Percentiles rank a stretch among this genome's conserved stretches.
Conservation (phyloP, 2,113 vertebrate species). For the Hippocampus guttulatus region DNA sequence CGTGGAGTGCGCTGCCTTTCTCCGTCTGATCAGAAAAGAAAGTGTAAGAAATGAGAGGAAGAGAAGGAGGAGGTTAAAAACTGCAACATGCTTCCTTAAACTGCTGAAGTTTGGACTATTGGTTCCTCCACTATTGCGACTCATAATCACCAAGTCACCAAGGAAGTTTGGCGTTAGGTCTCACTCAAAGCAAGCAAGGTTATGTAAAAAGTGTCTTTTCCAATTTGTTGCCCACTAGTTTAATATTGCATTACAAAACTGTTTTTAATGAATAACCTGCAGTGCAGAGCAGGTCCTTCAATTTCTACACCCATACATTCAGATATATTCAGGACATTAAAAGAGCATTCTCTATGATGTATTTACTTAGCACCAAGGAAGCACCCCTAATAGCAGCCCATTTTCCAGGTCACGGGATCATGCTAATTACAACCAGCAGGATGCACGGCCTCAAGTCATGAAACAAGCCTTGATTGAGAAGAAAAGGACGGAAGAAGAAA, state of each 20-base stretch:
- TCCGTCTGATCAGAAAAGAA: constrained; percentile 79
- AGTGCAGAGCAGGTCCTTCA: neutral
- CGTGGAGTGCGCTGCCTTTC: constrained; percentile 97
- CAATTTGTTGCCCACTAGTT: neutral
- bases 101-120: neutral
- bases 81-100: neutral
- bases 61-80: neutral
- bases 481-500: constrained; percentile 28
- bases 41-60: neutral
- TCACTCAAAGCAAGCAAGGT: neutral
- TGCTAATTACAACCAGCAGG: constrained; percentile 58
- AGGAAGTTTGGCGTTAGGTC: neutral
- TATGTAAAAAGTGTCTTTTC: neutral
- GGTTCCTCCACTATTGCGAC: neutral
- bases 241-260: neutral
- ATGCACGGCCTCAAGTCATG: constrained; percentile 26
- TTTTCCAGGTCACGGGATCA: constrained; percentile 54
- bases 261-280: neutral
- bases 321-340: neutral
- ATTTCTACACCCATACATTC: neutral
- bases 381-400: constrained; percentile 35
- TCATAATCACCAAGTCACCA: neutral
- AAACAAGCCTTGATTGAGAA: constrained; percentile 26
- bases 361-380: neutral
- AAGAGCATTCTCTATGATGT: neutral